Base-by-base conservation (phyloP, 2,888 invertebrate species). In the Alloplasta piceator region DNA sequence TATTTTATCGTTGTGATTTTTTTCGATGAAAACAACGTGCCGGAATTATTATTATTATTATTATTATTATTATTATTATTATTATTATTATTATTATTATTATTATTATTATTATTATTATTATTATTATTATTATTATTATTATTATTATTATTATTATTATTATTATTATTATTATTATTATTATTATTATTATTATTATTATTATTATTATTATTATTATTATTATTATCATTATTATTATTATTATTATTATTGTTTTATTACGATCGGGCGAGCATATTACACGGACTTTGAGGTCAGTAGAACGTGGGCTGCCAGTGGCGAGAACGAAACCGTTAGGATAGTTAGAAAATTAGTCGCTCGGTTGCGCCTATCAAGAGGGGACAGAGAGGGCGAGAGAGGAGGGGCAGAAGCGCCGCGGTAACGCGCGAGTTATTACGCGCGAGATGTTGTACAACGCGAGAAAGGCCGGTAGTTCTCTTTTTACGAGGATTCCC, bases 271-370 rank as follows among this genome's bases (percentile, higher is more conserved):
- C 81, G 64, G 63, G 55, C 50, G 63, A 43, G 64, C 36, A 74
- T 74, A 74, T 63, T 70, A 64, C 67, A 70, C 63, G 71, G 74
- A 55, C 60, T 84, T 82, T 68, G 82, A 84, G 84, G 84, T 84
- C 80, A 84, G 83, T 84, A 66, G 84, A 75, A 84, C 84, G 82
- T 79, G 81, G 71, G 71, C 78, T 78, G 81, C 81, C 81, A 26
- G 81, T 82, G 74, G 81, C 71, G 82, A 79, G 78, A 79, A 72
- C 16, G 56, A 82, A 82, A 82, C 83, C 84, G 84, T 84, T 84
- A 84, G 82, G 73, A 72, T 74, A 64, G 77, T 83, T 83, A 80
- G 78, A 82, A 75, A 83, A 84, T 84, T 83, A 83, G 82, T 80
- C 74, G 80, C 78, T 80, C 66, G 82, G 61, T 75, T 77, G 78